Percentiles rank a stretch among this genome's conserved stretches.
phyloP scores from a whole-genome alignment of 2,888 invertebrate species.

The Odontothrips loti region DNA sequence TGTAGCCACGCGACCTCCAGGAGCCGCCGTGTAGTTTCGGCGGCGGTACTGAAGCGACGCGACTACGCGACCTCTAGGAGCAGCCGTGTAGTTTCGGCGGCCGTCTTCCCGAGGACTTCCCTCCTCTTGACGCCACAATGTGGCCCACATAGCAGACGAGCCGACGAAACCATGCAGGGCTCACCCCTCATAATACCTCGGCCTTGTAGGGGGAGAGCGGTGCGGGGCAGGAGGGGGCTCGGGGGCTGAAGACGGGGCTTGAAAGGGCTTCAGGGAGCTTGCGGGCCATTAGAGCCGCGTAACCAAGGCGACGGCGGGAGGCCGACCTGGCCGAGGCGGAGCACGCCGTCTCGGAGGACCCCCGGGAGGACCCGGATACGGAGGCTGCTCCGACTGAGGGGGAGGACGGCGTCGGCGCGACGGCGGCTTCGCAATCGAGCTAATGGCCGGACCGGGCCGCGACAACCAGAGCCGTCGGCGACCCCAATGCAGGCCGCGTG shows the following conservation, averaged over 20 bases:
- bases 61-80: too few relatives aligned
- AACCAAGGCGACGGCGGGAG: background rate
- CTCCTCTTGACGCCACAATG: too few relatives aligned
- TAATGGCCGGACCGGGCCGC: slow-evolving; percentile 5
- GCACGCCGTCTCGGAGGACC: too few relatives aligned
- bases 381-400: background rate
- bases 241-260: slow-evolving; percentile 10
- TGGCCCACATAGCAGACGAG: background rate
- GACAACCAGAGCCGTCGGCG: background rate
- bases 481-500: background rate
- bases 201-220: background rate
- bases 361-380: background rate
- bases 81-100: too few relatives aligned
- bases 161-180: slow-evolving; percentile 9
- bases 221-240: background rate
- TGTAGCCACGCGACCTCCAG: too few relatives aligned
- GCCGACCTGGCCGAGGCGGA: too few relatives aligned
- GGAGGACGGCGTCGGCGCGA: background rate
- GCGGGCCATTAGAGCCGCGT: background rate
- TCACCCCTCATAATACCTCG: background rate
- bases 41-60: too few relatives aligned
- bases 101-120: too few relatives aligned
- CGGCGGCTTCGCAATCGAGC: background rate
- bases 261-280: slow-evolving; percentile 24
- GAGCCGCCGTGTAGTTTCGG: too few relatives aligned